Evolutionary conservation across 2,888 invertebrate genomes (phyloP), one percentile per base, ranked within the genome.

Genomic region (Orchesellides sinensis): DNA sequence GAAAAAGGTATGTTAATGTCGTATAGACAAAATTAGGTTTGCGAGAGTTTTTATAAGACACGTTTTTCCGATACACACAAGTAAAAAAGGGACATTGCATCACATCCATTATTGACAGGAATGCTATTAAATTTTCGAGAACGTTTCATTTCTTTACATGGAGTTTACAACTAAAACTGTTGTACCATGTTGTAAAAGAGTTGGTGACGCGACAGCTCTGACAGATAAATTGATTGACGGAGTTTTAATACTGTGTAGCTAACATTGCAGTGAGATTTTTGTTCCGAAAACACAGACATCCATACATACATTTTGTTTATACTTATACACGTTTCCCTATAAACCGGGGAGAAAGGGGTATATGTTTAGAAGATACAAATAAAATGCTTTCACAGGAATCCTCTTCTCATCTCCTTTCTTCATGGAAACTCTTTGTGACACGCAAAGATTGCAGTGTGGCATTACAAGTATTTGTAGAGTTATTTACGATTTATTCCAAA

Each of bases 401-500:
- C 75, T 32, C 68, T 32, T 69, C 79, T 72, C 79, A 61, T 72
- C 74, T 63, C 65, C 29, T 59, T 61, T 59, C 80, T 68, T 80
- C 65, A 65, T 59, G 80, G 73, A 77, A 73, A 80, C 73, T 80
- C 66, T 47, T 47, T 66, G 80, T 80, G 80, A 80, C 80, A 80
- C 72, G 73, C 66, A 73, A 72, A 80, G 80, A 80, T 80, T 80
- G 80, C 59, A 73, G 72, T 65, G 68, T 73, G 80, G 80, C 80
- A 80, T 80, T 73, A 80, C 80, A 80, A 80, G 80, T 73, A 80
- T 80, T 73, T 73, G 32, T 32, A 72, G 80, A 80, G 80, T 80
- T 80, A 80, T 80, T 80, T 80, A 80, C 80, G 80, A 80, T 80
- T 80, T 80, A 80, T 80, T 80, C 73, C 72, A 80, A 80, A 80